Conservation (phyloP, 2,888 invertebrate genomes). For the Tridacna crocea region DNA sequence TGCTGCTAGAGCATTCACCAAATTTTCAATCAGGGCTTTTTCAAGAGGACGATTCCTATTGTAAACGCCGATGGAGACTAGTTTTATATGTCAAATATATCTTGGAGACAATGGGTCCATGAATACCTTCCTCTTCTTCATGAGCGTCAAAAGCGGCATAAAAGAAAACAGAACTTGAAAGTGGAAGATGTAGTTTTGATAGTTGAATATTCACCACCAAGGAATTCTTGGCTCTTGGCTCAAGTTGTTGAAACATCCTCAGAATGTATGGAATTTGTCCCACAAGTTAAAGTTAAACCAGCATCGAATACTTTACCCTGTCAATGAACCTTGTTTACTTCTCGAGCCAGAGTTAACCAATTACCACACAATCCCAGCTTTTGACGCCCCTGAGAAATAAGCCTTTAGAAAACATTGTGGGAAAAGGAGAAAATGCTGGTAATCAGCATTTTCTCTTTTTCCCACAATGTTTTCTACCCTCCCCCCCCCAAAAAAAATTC, state of each 20-base stretch:
- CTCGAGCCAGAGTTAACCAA: too few relatives aligned
- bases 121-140: conserved; percentile 40
- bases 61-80: conserved; percentile 43
- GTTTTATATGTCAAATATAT: conserved; percentile 45
- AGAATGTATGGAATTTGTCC: conserved; percentile 32
- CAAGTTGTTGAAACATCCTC: conserved; percentile 28
- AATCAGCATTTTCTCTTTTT: background rate
- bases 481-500: too few relatives aligned
- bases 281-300: conserved; percentile 41
- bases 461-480: background rate
- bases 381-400: background rate
- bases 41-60: conserved; percentile 30
- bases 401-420: background rate
- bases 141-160: conserved; percentile 41
- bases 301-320: conserved; percentile 31
- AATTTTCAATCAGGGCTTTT: conserved; percentile 42
- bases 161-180: conserved; percentile 19
- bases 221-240: conserved; percentile 41
- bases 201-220: conserved; percentile 26
- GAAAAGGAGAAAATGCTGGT: background rate
- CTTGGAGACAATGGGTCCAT: conserved; percentile 46
- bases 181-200: conserved; percentile 38
- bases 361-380: background rate
- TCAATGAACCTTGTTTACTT: too few relatives aligned
- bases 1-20: conserved; percentile 22